Conservation (phyloP, 2,113 vertebrate species). For the Diglossa brunneiventris region DNA sequence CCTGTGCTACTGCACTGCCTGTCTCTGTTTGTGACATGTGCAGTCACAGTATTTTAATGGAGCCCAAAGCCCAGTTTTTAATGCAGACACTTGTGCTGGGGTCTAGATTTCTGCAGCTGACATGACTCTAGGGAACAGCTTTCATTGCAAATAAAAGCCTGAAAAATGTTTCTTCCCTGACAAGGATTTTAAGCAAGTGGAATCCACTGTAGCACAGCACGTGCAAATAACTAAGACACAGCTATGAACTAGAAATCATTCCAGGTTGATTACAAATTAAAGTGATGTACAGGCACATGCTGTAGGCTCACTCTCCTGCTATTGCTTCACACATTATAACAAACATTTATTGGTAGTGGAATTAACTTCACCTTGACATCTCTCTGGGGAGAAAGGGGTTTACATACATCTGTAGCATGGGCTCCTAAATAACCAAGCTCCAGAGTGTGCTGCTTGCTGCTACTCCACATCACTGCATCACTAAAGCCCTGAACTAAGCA, state of each 20-base stretch:
- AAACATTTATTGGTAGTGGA: background rate
- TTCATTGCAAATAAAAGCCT: constrained; percentile 49
- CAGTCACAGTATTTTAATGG: background rate
- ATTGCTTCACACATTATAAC: background rate
- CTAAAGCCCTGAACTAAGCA: background rate
- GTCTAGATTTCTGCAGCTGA: constrained; percentile 28
- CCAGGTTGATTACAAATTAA: background rate
- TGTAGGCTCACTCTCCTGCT: background rate
- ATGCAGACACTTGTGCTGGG: constrained; percentile 17
- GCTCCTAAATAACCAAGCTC: background rate
- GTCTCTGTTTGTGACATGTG: constrained; percentile 6
- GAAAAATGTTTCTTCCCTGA: background rate
- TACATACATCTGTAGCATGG: background rate
- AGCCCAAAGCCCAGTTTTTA: constrained; percentile 17
- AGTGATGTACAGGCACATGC: background rate
- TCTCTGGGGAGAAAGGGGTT: background rate
- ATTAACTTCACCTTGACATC: constrained; percentile 1
- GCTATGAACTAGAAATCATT: background rate
- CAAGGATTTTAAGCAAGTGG: background rate
- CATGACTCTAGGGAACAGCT: background rate
- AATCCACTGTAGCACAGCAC: background rate
- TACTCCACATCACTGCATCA: background rate
- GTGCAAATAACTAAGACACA: background rate
- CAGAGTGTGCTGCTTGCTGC: background rate
- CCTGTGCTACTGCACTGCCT: background rate